Conservation (phyloP, 64 coral and sea anemone species). For the Acropora yongei region DNA sequence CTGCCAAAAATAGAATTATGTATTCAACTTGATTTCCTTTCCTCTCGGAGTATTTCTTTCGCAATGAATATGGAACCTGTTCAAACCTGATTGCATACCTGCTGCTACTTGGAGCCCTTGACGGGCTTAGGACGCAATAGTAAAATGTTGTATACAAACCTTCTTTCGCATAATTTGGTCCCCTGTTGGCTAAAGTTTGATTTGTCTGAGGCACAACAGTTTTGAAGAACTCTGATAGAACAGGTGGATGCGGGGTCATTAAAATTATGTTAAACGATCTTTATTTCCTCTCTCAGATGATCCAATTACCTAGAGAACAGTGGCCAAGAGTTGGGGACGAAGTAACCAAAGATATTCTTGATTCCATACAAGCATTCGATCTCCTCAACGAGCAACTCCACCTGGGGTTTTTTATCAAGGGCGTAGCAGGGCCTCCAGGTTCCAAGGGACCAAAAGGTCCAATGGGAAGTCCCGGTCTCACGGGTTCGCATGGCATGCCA, state of each 20-base stretch:
- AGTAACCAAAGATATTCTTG: constrained; percentile 60
- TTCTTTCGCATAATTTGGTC: too few relatives aligned
- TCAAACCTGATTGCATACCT: not conserved
- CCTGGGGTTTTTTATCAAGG: constrained; percentile 73
- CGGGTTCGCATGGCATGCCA: constrained; percentile 46
- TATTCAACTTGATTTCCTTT: too few relatives aligned
- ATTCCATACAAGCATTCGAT: constrained; percentile 56
- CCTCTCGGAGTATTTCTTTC: too few relatives aligned
- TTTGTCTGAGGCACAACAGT: not conserved
- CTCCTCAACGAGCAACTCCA: constrained; percentile 62
- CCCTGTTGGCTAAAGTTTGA: too few relatives aligned
- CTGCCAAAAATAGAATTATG: not conserved
- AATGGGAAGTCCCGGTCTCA: constrained; percentile 8
- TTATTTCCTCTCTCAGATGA: constrained; percentile 2
- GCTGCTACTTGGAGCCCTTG: not conserved
- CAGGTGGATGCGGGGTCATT: not conserved
- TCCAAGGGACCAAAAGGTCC: constrained; percentile 65
- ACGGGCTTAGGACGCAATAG: not conserved
- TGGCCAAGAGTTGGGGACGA: constrained; percentile 76
- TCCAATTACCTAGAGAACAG: constrained; percentile 56
- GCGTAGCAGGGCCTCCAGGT: constrained; percentile 67
- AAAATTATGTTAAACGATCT: not conserved
- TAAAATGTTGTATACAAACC: not conserved
- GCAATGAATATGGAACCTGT: not conserved
- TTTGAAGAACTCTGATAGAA: too few relatives aligned